Percentiles rank a stretch among this genome's conserved stretches.
Evolutionary conservation across 2,888 invertebrate species (phyloP).

Genomic region (Caenorhabditis uteleia): DNA sequence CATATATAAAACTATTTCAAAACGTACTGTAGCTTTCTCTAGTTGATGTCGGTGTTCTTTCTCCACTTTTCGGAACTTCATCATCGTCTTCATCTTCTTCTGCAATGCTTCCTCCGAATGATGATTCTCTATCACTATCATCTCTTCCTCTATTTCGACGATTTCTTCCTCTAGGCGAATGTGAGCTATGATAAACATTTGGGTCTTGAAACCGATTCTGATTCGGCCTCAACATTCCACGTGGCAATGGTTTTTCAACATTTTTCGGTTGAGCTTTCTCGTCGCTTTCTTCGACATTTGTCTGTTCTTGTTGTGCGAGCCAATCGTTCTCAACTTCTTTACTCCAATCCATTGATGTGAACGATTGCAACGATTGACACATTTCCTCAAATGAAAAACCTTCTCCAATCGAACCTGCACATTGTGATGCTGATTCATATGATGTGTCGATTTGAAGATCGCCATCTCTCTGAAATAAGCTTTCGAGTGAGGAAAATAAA

Average conservation of each 20-base stretch:
- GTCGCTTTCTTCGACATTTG: conserved; percentile 14
- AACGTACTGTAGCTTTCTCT: background rate
- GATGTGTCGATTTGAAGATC: conserved; percentile 29
- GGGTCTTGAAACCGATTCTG: conserved; percentile 3
- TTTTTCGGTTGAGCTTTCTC: background rate
- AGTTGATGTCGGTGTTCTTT: conserved; percentile 40
- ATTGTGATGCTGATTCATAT: conserved; percentile 21
- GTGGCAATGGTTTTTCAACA: background rate
- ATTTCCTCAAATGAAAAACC: conserved; percentile 37
- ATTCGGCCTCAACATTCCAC: background rate
- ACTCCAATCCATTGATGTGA: conserved; percentile 49
- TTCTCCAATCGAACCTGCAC: conserved; percentile 25
- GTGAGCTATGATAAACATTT: background rate
- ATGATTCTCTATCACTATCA: conserved; percentile 41
- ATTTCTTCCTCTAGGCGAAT: conserved; percentile 1
- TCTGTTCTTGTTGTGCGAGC: conserved; percentile 8
- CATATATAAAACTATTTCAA: background rate
- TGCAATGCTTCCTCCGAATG: conserved; percentile 39
- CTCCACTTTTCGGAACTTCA: conserved; percentile 36
- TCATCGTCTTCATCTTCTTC: conserved; percentile 35
- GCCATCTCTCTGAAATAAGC: background rate
- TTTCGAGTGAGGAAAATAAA: background rate
- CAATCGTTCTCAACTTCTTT: conserved; percentile 38
- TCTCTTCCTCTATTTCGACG: conserved; percentile 5
- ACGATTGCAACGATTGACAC: conserved; percentile 44